Base-by-base conservation (phyloP, 2,888 invertebrate species). In the Gisinianus flammeolus region DNA sequence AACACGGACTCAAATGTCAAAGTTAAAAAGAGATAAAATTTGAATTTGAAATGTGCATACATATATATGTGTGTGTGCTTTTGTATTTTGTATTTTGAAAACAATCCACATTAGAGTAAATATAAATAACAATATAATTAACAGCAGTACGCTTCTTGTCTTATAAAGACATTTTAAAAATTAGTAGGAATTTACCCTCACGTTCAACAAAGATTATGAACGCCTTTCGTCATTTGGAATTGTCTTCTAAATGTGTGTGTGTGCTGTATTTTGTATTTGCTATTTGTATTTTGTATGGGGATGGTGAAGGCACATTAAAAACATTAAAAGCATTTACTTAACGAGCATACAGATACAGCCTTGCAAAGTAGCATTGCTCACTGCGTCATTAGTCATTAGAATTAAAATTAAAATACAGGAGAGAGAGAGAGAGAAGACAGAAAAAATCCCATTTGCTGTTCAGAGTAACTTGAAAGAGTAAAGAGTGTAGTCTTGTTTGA, bases 21-120 rank as follows among this genome's bases (percentile, higher is more conserved):
- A 22, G 72, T 72, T 72, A 72, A 72, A 72, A 72, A 72, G 58
- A 62, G 33, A 72, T 72, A 72, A 72, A 72, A 72, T 72, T 72
- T 56, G 58, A 72, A 72, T 72, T 31, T 58, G 24, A 58, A n/a
- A n/a, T n/a, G n/a, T n/a, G n/a, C n/a, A n/a, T n/a, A n/a, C n/a
- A n/a, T n/a, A n/a, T n/a, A n/a, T n/a, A n/a, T n/a, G 62, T 30
- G n/a, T 31, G 6, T 35, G 5, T 35, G 35, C 35, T 5, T 35
- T 35, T 5, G 44, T 44, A 44, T 44, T 44, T 44, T 44, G 44
- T 44, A 44, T 44, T 44, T 44, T 44, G 12, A 19, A 6, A 44
- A 44, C 12, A 44, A 44, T 44, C 44, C 2, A 19, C 44, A 44
- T 44, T 44, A 44, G 44, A 70, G 28, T 24, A 44, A 44, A 70